Evolutionary conservation across 2,888 invertebrate species (phyloP), one percentile per base, ranked within the genome.

Genomic region (Liodrosophila aerea): DNA sequence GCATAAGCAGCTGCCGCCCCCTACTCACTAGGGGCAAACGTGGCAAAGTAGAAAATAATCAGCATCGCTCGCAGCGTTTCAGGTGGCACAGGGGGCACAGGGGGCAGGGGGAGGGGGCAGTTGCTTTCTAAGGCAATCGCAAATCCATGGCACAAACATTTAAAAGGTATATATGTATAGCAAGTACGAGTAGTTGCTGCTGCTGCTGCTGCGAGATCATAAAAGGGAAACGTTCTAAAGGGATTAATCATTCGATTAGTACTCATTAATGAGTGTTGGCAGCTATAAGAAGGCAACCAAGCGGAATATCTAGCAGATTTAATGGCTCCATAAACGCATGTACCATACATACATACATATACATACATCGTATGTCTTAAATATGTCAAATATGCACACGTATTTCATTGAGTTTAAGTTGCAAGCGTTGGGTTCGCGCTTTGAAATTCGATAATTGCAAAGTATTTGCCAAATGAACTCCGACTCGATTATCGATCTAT

Each of bases 21-120:
- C 13, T 27, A 9, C 13, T 22, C 22, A 22, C 22, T 4, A 5
- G 16, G 7, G 39, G 44, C 39, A 30, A 44, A 37, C 37, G 27
- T 46, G 36, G 54, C 51, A 68, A 75, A 75, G 72, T 68, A 58
- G 65, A 68, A 78, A 66, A 80, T 83, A 77, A 83, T 76, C 73
- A 68, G 61, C 73, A 64, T 54, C 41, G 65, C 67, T 47, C 49
- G 16, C 40, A 63, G 80, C 59, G 45, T 61, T 67, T 61, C 61
- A 59, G 53, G 44, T 51, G 46, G 51, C 33, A 15, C 52, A 37
- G 16, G 18, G 37, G 58, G 69, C 34, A 22, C 11, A 33, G 36
- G 2, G 7, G 18, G 18, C 7, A 44, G 11, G 7, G 57, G 27
- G 5, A 2, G 9, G 12, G 9, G 13, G 8, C 9, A 9, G 30